Evolutionary conservation across 2,797 vertebrate genomes (phyloP).

Genomic region (Micrastur ruficollis): DNA sequence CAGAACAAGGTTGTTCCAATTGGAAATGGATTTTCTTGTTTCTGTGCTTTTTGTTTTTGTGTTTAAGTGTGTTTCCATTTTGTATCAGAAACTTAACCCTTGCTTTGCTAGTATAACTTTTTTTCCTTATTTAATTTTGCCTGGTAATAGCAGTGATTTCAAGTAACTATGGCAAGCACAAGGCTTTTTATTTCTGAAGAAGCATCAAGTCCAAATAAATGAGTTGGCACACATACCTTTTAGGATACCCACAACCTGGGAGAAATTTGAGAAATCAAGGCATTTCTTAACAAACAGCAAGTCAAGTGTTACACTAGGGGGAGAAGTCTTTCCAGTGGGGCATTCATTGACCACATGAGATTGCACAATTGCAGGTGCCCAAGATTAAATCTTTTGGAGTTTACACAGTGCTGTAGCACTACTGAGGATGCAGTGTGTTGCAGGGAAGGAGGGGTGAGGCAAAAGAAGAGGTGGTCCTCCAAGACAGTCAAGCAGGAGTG

Average conservation of each 20-base stretch:
- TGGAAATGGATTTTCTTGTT: not conserved
- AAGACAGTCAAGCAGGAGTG: not conserved
- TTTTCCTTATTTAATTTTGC: not conserved
- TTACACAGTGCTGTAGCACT: not conserved
- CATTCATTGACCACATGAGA: not conserved
- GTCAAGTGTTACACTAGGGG: not conserved
- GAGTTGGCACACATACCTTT: not conserved
- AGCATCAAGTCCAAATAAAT: not conserved
- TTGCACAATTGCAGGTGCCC: not conserved
- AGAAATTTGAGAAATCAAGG: not conserved
- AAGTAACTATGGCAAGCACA: not conserved
- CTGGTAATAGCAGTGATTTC: not conserved
- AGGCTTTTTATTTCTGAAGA: not conserved
- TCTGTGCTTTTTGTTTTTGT: not conserved
- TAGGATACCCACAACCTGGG: not conserved
- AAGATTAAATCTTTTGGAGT: not conserved
- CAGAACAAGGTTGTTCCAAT: not conserved
- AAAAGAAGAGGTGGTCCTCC: not conserved
- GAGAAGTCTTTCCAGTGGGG: not conserved
- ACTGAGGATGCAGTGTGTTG: rapidly evolving
- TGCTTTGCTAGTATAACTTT: not conserved
- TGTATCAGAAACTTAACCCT: not conserved
- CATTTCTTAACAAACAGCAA: not conserved
- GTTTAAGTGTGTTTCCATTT: not conserved
- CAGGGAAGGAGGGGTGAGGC: not conserved